These are phyloP conservation scores for Malurus cyaneus DNA, from an alignment of 2,113 vertebrate species.

Conservation along the genomic window DNA sequence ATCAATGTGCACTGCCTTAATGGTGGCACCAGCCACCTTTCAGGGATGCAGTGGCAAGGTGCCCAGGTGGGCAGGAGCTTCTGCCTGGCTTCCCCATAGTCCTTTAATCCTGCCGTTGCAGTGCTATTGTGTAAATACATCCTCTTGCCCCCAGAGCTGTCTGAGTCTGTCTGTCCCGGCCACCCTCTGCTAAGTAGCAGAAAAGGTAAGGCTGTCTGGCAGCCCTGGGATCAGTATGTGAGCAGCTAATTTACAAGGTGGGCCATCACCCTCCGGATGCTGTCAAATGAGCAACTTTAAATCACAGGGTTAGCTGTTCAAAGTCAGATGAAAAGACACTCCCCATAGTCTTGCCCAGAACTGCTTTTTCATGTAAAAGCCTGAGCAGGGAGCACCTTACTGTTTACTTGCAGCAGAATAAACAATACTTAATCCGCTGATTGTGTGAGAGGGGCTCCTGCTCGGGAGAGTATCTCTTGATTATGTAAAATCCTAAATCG, in stretches of 20 bases:
- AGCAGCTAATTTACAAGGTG: conserved; percentile 35
- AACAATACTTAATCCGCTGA: conserved; percentile 68
- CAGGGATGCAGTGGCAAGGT: background rate
- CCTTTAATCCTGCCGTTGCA: background rate
- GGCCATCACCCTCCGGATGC: background rate
- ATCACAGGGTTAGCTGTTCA: conserved; percentile 16
- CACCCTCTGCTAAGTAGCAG: background rate
- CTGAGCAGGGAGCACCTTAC: background rate
- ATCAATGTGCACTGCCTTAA: background rate
- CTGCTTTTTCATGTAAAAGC: conserved; percentile 45
- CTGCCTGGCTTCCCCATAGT: background rate
- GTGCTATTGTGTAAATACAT: background rate
- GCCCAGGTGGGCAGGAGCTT: background rate
- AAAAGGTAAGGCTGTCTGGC: background rate
- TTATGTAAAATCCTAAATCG: conserved; percentile 42
- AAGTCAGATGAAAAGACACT: conserved; percentile 32
- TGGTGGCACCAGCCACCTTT: background rate
- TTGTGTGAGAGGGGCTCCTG: conserved; percentile 32
- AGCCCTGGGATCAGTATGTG: background rate
- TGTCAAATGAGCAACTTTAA: conserved; percentile 43
- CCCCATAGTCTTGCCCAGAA: background rate
- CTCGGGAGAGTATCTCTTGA: conserved; percentile 41
- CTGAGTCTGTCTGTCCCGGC: background rate
- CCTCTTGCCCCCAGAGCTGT: background rate
- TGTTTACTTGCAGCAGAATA: conserved; percentile 54